phyloP scores from a whole-genome alignment of 2,888 invertebrate species.

The Drosophila suboccidentalis region DNA sequence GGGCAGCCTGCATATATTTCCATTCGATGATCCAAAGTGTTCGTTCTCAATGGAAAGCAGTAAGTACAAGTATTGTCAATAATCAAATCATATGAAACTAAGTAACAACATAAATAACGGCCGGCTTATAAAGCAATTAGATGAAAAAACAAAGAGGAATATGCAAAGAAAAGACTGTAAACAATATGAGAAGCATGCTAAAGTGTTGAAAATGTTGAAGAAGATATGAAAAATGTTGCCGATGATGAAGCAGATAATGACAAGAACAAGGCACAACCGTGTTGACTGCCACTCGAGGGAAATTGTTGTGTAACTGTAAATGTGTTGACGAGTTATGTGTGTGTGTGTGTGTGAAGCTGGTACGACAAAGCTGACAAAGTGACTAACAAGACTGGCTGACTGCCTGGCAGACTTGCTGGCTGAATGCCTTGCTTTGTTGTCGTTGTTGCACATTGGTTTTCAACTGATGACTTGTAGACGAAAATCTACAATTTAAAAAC shows the following conservation, averaged over 20 bases:
- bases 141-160: slow-evolving; percentile 9
- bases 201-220: slow-evolving; percentile 54
- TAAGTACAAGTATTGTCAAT: slow-evolving; percentile 88
- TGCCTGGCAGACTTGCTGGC: slow-evolving; percentile 38
- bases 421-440: slow-evolving; percentile 31
- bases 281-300: slow-evolving; percentile 64
- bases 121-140: slow-evolving; percentile 25
- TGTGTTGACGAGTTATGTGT: slow-evolving; percentile 15
- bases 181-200: slow-evolving; percentile 45
- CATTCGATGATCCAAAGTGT: slow-evolving; percentile 97
- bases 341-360: slow-evolving; percentile 14
- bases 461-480: not conserved
- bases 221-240: slow-evolving; percentile 27
- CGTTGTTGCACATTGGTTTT: slow-evolving; percentile 23
- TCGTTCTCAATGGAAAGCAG: slow-evolving; percentile 98
- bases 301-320: slow-evolving; percentile 40
- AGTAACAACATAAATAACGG: slow-evolving; percentile 21
- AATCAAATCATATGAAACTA: slow-evolving; percentile 12
- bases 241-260: slow-evolving; percentile 30
- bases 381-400: slow-evolving; percentile 62
- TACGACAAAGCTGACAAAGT: slow-evolving; percentile 67
- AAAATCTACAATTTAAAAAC: not conserved
- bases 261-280: slow-evolving; percentile 27
- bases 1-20: slow-evolving; percentile 97
- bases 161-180: slow-evolving; percentile 15